Conservation (phyloP, 2,888 invertebrate species). For the Adela reaumurella region DNA sequence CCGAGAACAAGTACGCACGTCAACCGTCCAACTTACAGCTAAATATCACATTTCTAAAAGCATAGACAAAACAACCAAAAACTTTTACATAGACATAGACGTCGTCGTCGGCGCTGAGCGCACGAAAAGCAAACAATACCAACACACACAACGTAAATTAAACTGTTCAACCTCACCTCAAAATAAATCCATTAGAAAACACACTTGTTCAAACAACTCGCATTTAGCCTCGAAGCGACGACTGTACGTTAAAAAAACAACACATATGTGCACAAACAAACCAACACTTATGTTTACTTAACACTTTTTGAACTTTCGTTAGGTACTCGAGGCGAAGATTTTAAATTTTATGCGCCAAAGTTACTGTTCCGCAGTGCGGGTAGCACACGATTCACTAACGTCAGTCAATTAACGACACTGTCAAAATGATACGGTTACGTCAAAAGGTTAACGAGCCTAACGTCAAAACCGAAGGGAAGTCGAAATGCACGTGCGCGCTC, state of each 20-base stretch:
- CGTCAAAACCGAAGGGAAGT: not conserved
- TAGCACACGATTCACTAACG: not conserved
- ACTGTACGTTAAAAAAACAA: conserved; percentile 46
- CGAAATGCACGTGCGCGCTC: not conserved
- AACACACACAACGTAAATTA: conserved; percentile 56
- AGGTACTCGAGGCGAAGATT: not conserved
- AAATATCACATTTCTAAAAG: not conserved
- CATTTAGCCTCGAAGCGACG: conserved; percentile 53
- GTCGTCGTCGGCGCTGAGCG: conserved; percentile 34
- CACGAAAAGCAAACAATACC: conserved; percentile 51
- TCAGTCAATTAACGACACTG: not conserved
- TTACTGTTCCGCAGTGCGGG: not conserved
- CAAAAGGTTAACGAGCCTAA: not conserved
- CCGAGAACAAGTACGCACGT: no score
- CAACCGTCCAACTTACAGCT: not conserved
- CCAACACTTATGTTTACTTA: not conserved
- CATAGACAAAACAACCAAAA: not conserved
- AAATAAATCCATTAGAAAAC: conserved; percentile 59
- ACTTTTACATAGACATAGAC: not conserved
- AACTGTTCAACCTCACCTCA: conserved; percentile 41
- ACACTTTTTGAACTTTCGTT: not conserved
- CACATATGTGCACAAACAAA: not conserved
- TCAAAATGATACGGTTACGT: not conserved
- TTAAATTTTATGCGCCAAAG: not conserved
- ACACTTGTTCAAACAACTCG: conserved; percentile 58